Evolutionary conservation across 2,797 vertebrate genomes (phyloP).

Genomic region (Diceros bicornis): DNA sequence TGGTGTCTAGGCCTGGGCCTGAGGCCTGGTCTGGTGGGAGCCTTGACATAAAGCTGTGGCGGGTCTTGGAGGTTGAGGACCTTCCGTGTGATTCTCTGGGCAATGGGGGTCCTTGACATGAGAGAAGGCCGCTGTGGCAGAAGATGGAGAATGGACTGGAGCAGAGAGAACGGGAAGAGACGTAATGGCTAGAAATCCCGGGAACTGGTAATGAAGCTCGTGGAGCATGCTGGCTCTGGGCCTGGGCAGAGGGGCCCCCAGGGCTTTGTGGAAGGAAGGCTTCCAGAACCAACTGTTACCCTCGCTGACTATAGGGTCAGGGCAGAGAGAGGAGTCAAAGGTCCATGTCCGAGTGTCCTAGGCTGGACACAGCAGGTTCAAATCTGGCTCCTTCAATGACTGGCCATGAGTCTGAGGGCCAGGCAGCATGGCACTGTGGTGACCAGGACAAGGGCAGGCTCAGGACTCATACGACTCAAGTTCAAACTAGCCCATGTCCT

Average conservation of each 20-base stretch:
- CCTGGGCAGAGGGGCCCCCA: accelerated
- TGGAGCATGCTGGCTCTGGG: too few relatives aligned
- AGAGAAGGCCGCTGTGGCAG: background rate
- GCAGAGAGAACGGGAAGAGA: background rate
- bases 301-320: background rate
- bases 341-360: background rate
- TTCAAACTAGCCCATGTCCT: background rate
- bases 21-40: background rate
- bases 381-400: background rate
- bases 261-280: background rate
- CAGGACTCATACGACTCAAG: background rate
- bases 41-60: background rate
- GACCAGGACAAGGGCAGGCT: background rate
- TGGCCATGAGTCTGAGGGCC: background rate
- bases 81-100: background rate
- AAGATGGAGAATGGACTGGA: background rate
- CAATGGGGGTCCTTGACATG: background rate
- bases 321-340: background rate
- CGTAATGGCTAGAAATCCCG: background rate
- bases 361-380: background rate
- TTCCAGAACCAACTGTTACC: background rate
- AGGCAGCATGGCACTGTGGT: accelerated
- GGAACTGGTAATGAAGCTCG: background rate
- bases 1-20: background rate
- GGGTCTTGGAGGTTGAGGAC: background rate